Base-by-base conservation (phyloP, 2,888 invertebrate genomes). In the Pristionchus mayeri region DNA sequence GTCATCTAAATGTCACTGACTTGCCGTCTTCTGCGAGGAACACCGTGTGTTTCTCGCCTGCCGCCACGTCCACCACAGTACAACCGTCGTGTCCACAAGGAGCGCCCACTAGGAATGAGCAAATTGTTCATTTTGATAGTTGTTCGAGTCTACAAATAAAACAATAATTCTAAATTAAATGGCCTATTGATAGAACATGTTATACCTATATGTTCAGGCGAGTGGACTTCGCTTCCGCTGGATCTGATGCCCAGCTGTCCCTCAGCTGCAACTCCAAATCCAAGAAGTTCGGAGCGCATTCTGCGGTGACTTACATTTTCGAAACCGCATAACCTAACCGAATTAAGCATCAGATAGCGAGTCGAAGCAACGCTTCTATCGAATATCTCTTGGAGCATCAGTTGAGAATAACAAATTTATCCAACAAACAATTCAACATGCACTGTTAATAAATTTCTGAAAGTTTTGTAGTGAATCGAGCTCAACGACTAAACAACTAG, bases 1-100 rank as follows among this genome's bases (percentile, higher is more conserved):
- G n/a, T n/a, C n/a, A n/a, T n/a, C 30, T 21, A 63, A 37, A 37
- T 21, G 18, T 2, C 24, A 34, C 81, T 82, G 24, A 87, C 86
- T 90, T 87, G 30, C 91, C 91, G 50, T 90, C 89, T 7, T 86
- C 86, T 1, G 89, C 87, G 63, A 91, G 87, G 50, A 90, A 87
- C 0, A 91, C n/a, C 27, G 91, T 89, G 85, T 91, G 91, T 82
- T 87, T 86, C 84, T 90, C 90, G n/a, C 91, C 91, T 60, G 88
- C 88, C 0, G 90, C 90, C 2, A 90, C 87, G 16, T 80, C 27
- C 57, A 86, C 84, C 13, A 90, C 88, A 1, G 88, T 52, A 1
- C 87, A 86, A 37, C 89, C 90, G 13, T 86, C 76, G 1, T 84
- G 71, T 75, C 87, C 88, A 21, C 84, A 87, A 0, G 89, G 90